Evolutionary conservation across 2,888 invertebrate genomes (phyloP), one percentile per base, ranked within the genome.

Genomic region (Phortica magna): DNA sequence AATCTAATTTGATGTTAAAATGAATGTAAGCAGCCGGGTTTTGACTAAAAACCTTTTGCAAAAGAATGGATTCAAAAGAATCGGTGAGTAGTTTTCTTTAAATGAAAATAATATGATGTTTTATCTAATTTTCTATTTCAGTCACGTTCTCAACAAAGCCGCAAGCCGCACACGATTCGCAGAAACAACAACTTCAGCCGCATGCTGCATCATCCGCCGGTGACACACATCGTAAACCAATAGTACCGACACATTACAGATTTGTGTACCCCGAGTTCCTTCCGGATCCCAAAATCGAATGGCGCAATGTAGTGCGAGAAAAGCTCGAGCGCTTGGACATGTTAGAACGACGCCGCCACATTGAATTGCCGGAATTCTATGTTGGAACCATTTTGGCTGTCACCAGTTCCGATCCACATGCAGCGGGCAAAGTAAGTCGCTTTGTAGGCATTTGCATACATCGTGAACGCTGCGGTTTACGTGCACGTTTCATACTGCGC

Each of bases 331-430:
- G 99, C 78, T 92, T 93, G 79, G 99, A 99, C 90, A 99, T 99
- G 99, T 90, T 99, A 43, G 94, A 95, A 77, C 93, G 99, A 77
- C 89, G 92, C 0, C 85, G 84, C 4, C 93, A 95, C 79, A 93
- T 99, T 80, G 96, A 97, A 89, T 96, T 99, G 81, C 99, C 99
- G 0, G 99, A 99, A 91, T 99, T 99, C 93, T 99, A 99, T 93
- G 98, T 99, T 87, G 99, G 98, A 14, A 96, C 97, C 42, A 95
- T 99, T 78, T 84, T 99, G 89, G 96, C 97, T 48, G 98, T 99
- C 0, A 96, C 96, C 2, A 95, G 95, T 80, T 95, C 98, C 0
- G 98, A 99, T 91, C 94, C 93, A 5, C 96, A 98, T 93, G 94
- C 97, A 2, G 95, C 96, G 42, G 96, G 95, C 68, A 98, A 98